Evolutionary conservation across 2,888 invertebrate species (phyloP), one percentile per base, ranked within the genome.

Genomic region (Hybos culiciformis): DNA sequence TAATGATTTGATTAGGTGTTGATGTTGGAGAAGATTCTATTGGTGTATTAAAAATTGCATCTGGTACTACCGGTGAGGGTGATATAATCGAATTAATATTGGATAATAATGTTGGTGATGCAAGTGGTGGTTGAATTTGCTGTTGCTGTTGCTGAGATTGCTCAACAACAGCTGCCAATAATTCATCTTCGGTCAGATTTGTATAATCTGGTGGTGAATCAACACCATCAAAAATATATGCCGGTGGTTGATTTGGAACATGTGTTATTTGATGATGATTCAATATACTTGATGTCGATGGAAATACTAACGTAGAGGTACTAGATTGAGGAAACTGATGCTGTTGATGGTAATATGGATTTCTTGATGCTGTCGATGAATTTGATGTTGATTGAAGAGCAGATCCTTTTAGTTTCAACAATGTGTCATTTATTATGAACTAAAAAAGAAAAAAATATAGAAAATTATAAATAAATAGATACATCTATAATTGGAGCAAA

Each of bases 341-440:
- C 40, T 48, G 49, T 51, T 44, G 50, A 45, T 50, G 52, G 51
- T 54, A 48, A 43, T 32, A 44, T n/a, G n/a, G 50, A 41, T 39
- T 44, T 38, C 46, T 12, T 33, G 40, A 40, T 42, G 42, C 33
- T 44, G 46, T 38, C 31, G 47, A 37, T 41, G 44, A n/a, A 46
- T 49, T 51, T 9, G 37, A 40, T 12, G 29, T 29, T 40, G 49
- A 32, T 26, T 48, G 41, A 19, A 47, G 44, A 37, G 48, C 52
- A 23, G 62, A 62, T 42, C 63, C 63, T 52, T 65, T 63, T 44
- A 65, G 54, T 53, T 64, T 63, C 51, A 62, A 61, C 50, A 65
- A 54, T 42, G 64, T 60, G 51, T 65, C 63, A 57, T 65, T 65
- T 57, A 65, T 65, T 53, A 65, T 63, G 54, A 64, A 64, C 64